Evolutionary conservation across 2,888 invertebrate species (phyloP), one percentile per base, ranked within the genome.

Genomic region (Sphaerophoria taeniata): DNA sequence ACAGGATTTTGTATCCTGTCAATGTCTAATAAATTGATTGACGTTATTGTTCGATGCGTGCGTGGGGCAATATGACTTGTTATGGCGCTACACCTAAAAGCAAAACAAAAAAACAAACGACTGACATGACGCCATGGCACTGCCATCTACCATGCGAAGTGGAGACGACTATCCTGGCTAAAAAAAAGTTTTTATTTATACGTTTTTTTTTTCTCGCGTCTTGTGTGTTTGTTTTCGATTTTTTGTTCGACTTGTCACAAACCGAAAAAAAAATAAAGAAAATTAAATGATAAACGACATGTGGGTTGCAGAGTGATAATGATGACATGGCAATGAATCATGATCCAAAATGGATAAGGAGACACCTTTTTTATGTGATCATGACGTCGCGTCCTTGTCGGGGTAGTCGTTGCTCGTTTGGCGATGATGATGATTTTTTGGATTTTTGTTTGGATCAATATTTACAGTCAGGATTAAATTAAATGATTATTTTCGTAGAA

Each of bases 21-120:
- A 83, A 83, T 74, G 74, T 79, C 83, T 83, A 83, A 83, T 83
- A 83, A 83, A 83, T 83, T 83, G 83, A 83, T 83, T 78, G 83
- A 79, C 83, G 70, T 65, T 70, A 45, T 78, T 78, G 56, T 78
- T 74, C 63, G 70, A 65, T 65, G 65, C 24, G 24, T 78, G 83
- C 70, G 74, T 74, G 70, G 60, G 55, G 39, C 45, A 7, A 3
- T 14, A 4, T 61, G 12, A n/a, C 7, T 31, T 47, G 61, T 43
- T 14, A 55, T 43, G 61, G 55, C 53, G 36, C 65, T 51, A 51
- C 34, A n/a, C 14, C 36, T 7, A 24, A 24, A 24, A 24, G 24
- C 24, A 24, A 24, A 24, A 14, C 58, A 12, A 14, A 33, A 67
- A 49, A 34, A 49, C 7, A 14, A 12, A 47, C 9, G 43, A 43